Base-by-base conservation (phyloP, 2,113 vertebrate species). In the Pimephales promelas region DNA sequence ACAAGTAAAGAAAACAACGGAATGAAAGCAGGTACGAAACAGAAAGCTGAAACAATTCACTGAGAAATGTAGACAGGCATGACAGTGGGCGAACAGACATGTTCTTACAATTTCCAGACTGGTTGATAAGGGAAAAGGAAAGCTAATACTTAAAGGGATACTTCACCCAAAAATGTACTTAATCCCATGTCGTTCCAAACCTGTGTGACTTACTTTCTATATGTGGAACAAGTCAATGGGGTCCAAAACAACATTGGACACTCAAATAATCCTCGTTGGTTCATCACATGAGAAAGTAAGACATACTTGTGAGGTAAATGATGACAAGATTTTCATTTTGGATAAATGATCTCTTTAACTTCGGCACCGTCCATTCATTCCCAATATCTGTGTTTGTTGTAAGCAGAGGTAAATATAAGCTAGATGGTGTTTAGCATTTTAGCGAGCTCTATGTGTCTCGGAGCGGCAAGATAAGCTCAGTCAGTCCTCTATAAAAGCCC, bases 401-500 rank as follows among this genome's bases (percentile, higher is more conserved):
- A 43, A 61, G 8, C 56, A 61, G 57, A 79, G 43, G 66, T 36
- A 59, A 34, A 77, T 57, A 80, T 71, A 26, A 47, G 13, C 40
- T 52, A 49, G 28, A 34, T 61, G 56, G 6, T n/a, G 36, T 28
- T 83, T 57, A 26, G 70, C 62, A 40, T 83, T 61, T 77, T 49
- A 47, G 28, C 22, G 20, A 54, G 59, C 77, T 83, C 71, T 75
- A 24, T 49, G 54, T 31, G 72, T 64, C 18, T 76, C 43, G 52
- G 45, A 76, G 85, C 61, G 83, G 83, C 13, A 47, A 71, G 77
- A 80, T 68, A 64, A 34, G 28, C 56, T 72, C 83, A 88, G 57
- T 82, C 85, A 91, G 71, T 84, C 85, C 59, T 28, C 49, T 16
- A 77, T 47, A 62, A 82, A 79, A 80, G 75, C 81, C 45, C 79